These are phyloP conservation scores for Stichopus chloronotus DNA, from an alignment of 35 echinoderm and acorn worm species.

Conservation along the genomic window DNA sequence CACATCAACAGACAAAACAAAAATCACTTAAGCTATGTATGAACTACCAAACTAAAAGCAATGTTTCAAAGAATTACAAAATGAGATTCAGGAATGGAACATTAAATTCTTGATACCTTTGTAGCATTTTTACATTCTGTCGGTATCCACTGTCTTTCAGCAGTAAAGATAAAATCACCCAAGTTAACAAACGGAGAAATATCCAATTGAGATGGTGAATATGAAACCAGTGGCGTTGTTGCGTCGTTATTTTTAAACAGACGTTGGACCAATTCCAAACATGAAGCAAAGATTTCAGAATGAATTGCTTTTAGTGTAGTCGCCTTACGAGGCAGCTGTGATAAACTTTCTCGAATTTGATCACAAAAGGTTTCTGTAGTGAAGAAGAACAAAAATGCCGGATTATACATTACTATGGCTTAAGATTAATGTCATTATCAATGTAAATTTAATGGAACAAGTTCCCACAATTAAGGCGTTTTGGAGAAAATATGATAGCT, in stretches of 20 bases:
- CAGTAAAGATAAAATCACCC: background rate
- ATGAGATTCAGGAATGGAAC: too few relatives aligned
- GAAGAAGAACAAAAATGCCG: background rate
- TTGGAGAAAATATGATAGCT: too few relatives aligned
- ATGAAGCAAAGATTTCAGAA: background rate
- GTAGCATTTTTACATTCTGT: background rate
- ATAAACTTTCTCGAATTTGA: background rate
- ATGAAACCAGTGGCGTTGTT: background rate
- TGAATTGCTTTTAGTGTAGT: background rate
- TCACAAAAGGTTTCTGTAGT: background rate
- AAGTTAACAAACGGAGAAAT: background rate
- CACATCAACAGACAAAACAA: too few relatives aligned
- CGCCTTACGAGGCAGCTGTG: background rate
- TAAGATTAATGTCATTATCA: too few relatives aligned
- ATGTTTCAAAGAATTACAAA: too few relatives aligned
- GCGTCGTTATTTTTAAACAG: background rate
- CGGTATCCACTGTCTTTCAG: conserved; percentile 3
- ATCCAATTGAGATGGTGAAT: background rate
- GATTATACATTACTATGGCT: too few relatives aligned
- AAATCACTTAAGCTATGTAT: too few relatives aligned
- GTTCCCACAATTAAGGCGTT: too few relatives aligned
- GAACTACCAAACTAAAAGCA: too few relatives aligned
- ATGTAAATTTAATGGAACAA: too few relatives aligned
- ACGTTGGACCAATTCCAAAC: background rate
- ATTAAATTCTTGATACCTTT: background rate